These are phyloP conservation scores for Hypanus sabinus DNA, from an alignment of 2,113 vertebrate species.

Conservation along the genomic window DNA sequence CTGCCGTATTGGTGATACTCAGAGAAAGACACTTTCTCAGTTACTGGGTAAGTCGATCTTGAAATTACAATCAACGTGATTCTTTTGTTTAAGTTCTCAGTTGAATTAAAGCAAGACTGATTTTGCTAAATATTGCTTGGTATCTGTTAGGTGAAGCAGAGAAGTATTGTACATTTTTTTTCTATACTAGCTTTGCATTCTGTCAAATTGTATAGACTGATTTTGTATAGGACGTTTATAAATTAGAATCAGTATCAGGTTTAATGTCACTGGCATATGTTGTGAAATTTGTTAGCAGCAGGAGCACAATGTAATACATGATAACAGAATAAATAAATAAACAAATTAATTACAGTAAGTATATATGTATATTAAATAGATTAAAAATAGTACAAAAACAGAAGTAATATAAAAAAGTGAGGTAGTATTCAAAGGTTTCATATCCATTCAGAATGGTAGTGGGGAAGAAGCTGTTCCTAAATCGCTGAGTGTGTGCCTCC, in stretches of 20 bases:
- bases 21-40: background rate
- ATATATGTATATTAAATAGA: too few species aligned
- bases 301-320: too few species aligned
- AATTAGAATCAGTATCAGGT: background rate
- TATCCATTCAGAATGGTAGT: too few species aligned
- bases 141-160: background rate
- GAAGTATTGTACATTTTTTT: background rate
- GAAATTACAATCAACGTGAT: background rate
- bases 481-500: too few species aligned
- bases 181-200: background rate
- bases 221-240: background rate
- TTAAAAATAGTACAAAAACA: too few species aligned
- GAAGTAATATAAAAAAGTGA: too few species aligned
- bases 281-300: too few species aligned
- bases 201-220: background rate
- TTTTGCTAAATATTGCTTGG: background rate
- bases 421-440: too few species aligned
- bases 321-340: too few species aligned
- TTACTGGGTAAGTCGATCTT: constrained; percentile 1
- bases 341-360: too few species aligned
- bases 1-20: background rate
- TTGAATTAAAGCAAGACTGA: background rate
- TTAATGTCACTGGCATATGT: too few species aligned
- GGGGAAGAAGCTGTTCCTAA: too few species aligned
- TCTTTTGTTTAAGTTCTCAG: background rate